Evolutionary conservation across 1,140 invertebrate species (phyloP).

Genomic region (Drosophila punjabiensis): DNA sequence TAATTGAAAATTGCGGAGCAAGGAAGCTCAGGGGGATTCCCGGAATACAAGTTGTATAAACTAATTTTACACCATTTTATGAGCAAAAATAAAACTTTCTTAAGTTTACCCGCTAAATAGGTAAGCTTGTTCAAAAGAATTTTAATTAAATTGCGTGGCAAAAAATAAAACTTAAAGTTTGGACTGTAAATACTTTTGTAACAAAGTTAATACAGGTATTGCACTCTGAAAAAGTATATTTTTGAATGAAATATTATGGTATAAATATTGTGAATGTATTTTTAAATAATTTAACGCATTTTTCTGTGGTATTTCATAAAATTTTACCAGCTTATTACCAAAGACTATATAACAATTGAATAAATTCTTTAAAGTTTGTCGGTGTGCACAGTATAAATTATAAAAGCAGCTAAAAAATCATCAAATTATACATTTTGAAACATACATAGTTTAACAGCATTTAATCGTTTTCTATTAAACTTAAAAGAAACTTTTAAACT

Average conservation of each 20-base stretch:
- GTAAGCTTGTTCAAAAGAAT: not conserved
- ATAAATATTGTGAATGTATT: no score
- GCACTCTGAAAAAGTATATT: not conserved
- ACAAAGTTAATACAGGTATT: slow-evolving; percentile 2
- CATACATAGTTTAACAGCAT: no score
- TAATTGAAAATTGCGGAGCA: slow-evolving; percentile 41
- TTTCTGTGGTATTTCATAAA: no score
- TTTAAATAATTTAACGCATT: no score
- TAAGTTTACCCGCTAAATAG: not conserved
- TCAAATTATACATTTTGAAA: no score
- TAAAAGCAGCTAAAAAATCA: no score
- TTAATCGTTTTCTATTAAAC: no score
- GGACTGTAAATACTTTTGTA: not conserved
- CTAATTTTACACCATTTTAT: not conserved
- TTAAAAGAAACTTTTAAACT: no score
- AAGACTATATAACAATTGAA: not conserved
- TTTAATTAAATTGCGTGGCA: slow-evolving; percentile 22
- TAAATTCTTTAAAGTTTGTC: no score
- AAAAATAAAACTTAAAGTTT: not conserved
- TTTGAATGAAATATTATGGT: not conserved
- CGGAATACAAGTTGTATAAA: not conserved
- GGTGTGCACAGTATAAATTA: no score
- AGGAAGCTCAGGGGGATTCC: not conserved
- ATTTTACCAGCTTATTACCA: no score
- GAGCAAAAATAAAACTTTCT: not conserved